A percentile compares a stretch with the other conserved stretches of the same genome.
Evolutionary conservation across 37 sponge, comb jelly and placozoan species (phyloP).

Genomic region (Aplysina aerophoba): DNA sequence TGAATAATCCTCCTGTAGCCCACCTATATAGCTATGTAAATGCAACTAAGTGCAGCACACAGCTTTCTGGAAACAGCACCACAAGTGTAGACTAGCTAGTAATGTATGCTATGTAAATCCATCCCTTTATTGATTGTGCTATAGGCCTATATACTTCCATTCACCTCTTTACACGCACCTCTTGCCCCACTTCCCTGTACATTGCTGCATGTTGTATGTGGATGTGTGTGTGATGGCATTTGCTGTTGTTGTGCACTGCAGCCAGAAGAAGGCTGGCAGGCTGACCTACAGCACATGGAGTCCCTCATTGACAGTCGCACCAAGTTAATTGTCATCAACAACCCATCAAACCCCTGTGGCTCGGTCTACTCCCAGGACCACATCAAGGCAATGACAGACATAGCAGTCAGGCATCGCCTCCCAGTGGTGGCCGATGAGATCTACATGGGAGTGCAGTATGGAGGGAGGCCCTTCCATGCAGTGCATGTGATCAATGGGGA

Average conservation of each 20-base stretch:
- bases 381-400: slow-evolving; percentile 62
- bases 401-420: slow-evolving; percentile 75
- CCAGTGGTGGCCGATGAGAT: slow-evolving; percentile 92
- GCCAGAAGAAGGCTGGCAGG: slow-evolving; percentile 88
- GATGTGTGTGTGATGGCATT: too few relatives aligned
- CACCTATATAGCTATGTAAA: too few relatives aligned
- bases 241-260: slow-evolving; percentile 31
- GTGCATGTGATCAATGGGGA: slow-evolving; percentile 60
- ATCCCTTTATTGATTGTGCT: too few relatives aligned
- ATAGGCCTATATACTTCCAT: too few relatives aligned
- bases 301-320: slow-evolving; percentile 79
- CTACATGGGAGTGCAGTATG: slow-evolving; percentile 88
- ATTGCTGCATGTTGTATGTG: too few relatives aligned
- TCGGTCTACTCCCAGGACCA: slow-evolving; percentile 84
- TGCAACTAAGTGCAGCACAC: too few relatives aligned
- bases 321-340: slow-evolving; percentile 75
- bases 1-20: too few relatives aligned
- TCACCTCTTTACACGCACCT: too few relatives aligned
- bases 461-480: slow-evolving; percentile 60
- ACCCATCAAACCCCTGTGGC: slow-evolving; percentile 98
- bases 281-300: slow-evolving; percentile 88
- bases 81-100: too few relatives aligned
- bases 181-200: too few relatives aligned
- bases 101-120: too few relatives aligned
- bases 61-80: too few relatives aligned